These are phyloP conservation scores for Symphodus melops DNA, from an alignment of 2,113 vertebrate species.

Conservation along the genomic window DNA sequence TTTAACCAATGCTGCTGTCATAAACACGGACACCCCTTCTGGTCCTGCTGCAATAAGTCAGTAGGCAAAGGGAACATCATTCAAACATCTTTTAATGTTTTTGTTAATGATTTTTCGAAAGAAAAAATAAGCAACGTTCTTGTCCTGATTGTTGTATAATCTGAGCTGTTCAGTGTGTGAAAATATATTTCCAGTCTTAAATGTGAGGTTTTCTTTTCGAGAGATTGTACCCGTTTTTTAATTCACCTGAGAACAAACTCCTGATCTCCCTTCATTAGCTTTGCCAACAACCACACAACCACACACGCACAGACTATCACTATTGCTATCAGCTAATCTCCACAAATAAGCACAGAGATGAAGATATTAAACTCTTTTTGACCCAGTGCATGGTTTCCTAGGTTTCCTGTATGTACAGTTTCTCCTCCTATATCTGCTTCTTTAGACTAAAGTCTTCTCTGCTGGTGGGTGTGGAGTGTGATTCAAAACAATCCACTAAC, in stretches of 20 bases:
- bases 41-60: background rate
- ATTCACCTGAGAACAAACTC: slow-evolving; percentile 57
- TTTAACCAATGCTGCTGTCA: slow-evolving; percentile 47
- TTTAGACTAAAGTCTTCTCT: background rate
- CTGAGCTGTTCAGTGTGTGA: background rate
- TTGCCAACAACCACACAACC: slow-evolving; percentile 66
- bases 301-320: slow-evolving; percentile 20
- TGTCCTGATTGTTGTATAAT: background rate
- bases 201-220: background rate
- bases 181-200: background rate
- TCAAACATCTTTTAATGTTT: too few species aligned
- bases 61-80: background rate
- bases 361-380: slow-evolving; percentile 46
- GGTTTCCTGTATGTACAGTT: background rate
- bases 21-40: slow-evolving; percentile 36
- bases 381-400: slow-evolving; percentile 10
- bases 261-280: slow-evolving; percentile 70
- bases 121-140: too few species aligned
- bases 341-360: slow-evolving; percentile 72
- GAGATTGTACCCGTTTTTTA: slow-evolving; percentile 28
- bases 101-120: too few species aligned
- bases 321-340: slow-evolving; percentile 71
- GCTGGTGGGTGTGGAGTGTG: background rate
- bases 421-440: background rate
- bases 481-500: slow-evolving; percentile 45